Base-by-base conservation (phyloP, 2,113 vertebrate species). In the Balaeniceps rex region DNA sequence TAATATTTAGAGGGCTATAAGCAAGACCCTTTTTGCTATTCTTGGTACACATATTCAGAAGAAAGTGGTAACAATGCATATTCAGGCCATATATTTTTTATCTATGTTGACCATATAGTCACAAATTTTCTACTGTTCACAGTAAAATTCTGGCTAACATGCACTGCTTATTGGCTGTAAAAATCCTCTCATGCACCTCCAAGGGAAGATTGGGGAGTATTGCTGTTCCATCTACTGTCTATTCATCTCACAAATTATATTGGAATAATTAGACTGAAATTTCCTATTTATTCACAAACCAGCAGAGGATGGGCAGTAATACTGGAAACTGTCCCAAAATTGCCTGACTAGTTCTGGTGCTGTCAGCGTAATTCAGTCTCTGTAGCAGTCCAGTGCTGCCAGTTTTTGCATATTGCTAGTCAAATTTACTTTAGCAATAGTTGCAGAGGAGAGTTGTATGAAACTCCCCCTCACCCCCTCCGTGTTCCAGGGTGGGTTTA, bases 31-130 rank as follows among this genome's bases (percentile, higher is more conserved):
- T 66, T 84, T 70, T 86, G 46, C 46, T 81, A 25, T 63, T 28
- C 14, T 90, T 61, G 49, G 29, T 71, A 33, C 10, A 28, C 4
- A 22, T 40, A 34, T 75, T 82, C 51, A 69, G 71, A 92, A 93
- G n/a, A 19, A 69, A 72, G 31, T 17, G 33, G 25, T 66, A 78
- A 24, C 22, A 52, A 7, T 44, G 51, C 14, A 22, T n/a, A 7
- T 65, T 77, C 55, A 88, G 71, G 23, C 36, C 51, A 42, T 78
- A 92, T 3, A 52, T 76, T 95, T 95, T 93, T 88, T 63, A 66
- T 79, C 25, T 42, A 3, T 28, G 12, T 55, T 91, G 68, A 63
- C 54, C 81, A 28, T 61, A 46, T 4, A 38, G 24, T 68, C 47
- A 55, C 14, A 44, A 7, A 19, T 61, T 91, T 91, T 72, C 65